A percentile compares a stretch with the other conserved stretches of the same genome.
Evolutionary conservation across 2,797 vertebrate species (phyloP).

Genomic region (Periparus ater): DNA sequence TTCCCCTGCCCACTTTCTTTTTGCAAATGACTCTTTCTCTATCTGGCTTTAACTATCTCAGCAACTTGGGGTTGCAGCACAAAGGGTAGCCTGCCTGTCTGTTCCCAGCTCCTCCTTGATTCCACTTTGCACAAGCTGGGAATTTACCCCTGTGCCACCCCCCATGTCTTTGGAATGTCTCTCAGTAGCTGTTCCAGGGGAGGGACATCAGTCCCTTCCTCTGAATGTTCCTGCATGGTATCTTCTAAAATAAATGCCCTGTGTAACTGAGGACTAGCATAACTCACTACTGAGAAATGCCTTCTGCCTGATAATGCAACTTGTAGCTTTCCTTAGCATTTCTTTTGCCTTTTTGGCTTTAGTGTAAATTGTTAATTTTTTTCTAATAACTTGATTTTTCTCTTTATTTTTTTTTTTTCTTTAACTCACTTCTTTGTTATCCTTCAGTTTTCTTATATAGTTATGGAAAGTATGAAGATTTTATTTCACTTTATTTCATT

Average conservation of each 20-base stretch:
- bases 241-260: background rate
- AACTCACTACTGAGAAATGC: background rate
- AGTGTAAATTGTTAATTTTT: background rate
- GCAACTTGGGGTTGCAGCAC: background rate
- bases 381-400: background rate
- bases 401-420: background rate
- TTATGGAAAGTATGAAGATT: background rate
- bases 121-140: background rate
- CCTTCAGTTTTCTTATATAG: background rate
- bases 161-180: fast-evolving
- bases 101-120: background rate
- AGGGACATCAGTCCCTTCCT: background rate
- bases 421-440: background rate
- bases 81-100: background rate
- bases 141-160: background rate
- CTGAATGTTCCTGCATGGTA: background rate
- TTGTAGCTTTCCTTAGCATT: background rate
- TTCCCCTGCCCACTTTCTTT: background rate
- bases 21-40: background rate
- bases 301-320: background rate
- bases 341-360: background rate
- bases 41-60: background rate
- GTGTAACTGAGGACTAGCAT: background rate
- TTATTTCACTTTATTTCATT: background rate
- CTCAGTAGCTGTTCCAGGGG: background rate